A percentile compares a stretch with the other conserved stretches of the same genome.
Conservation (phyloP, 2,888 invertebrate species). For the Elgonia sp. region DNA sequence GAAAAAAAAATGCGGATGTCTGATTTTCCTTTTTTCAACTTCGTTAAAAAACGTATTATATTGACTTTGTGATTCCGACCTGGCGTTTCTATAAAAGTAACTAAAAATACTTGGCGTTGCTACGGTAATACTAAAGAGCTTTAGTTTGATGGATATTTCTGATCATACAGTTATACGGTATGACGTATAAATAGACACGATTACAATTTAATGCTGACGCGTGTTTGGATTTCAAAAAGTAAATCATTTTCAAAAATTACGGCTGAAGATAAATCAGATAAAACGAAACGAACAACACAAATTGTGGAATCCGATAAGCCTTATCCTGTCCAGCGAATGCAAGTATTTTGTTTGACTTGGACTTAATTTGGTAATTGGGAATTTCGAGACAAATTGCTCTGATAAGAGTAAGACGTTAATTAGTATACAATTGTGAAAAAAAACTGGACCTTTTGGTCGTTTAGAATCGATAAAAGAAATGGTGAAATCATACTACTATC, state of each 20-base stretch:
- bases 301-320: conserved; percentile 15
- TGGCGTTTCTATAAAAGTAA: conserved; percentile 39
- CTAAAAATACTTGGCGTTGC: conserved; percentile 55
- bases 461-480: too few species aligned
- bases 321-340: neutral
- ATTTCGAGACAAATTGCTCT: too few species aligned
- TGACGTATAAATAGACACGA: conserved; percentile 17
- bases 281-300: neutral
- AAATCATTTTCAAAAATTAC: neutral
- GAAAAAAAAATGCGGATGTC: neutral
- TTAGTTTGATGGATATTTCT: conserved; percentile 42
- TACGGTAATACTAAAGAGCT: conserved; percentile 47
- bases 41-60: conserved; percentile 28
- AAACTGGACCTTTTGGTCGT: too few species aligned
- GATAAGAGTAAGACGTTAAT: too few species aligned
- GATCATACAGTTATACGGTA: neutral
- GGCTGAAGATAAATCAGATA: neutral
- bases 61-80: conserved; percentile 29
- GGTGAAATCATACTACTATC: too few species aligned
- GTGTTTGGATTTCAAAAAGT: neutral
- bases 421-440: too few species aligned
- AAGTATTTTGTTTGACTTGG: too few species aligned
- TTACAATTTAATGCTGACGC: neutral
- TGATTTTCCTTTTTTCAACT: neutral
- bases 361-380: too few species aligned